A percentile compares a stretch with the other conserved stretches of the same genome.
Conservation (phyloP, 2,888 invertebrate species). For the Cephus sareptanus region DNA sequence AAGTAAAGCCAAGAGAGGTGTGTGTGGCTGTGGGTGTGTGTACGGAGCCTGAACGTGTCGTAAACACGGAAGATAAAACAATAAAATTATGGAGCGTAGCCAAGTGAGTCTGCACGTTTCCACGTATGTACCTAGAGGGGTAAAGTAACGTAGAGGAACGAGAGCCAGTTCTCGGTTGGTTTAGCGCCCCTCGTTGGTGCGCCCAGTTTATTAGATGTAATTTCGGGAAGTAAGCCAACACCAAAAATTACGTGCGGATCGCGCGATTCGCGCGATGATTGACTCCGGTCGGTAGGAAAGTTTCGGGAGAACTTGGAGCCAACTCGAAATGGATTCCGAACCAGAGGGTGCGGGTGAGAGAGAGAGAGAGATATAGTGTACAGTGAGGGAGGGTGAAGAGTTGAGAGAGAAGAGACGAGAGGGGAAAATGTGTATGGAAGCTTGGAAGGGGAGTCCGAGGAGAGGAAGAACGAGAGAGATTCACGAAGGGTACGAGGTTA, state of each 20-base stretch:
- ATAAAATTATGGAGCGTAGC: slow-evolving; percentile 55
- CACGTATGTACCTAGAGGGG: slow-evolving; percentile 3
- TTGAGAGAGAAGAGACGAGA: not conserved
- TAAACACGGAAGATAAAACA: slow-evolving; percentile 53
- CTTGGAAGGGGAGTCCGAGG: no score
- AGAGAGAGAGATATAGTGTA: not conserved
- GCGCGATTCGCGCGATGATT: not conserved
- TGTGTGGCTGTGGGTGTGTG: not conserved
- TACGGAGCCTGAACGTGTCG: slow-evolving; percentile 17
- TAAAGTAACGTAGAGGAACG: slow-evolving; percentile 18
- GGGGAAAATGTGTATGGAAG: not conserved
- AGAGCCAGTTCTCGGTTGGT: not conserved
- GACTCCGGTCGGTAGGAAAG: not conserved
- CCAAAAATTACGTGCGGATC: slow-evolving; percentile 28
- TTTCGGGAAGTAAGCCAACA: slow-evolving; percentile 42
- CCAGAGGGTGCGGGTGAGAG: not conserved
- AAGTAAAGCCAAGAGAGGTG: not conserved
- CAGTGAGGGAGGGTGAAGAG: not conserved
- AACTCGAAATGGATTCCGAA: not conserved
- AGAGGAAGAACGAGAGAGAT: not conserved
- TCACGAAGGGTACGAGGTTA: not conserved
- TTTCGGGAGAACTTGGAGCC: not conserved
- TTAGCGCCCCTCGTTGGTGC: slow-evolving; percentile 24
- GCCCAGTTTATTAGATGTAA: slow-evolving; percentile 34
- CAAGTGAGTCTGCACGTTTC: slow-evolving; percentile 41